A percentile compares a stretch with the other conserved stretches of the same genome.
These are phyloP conservation scores for Nudaria mundana DNA, from an alignment of 2,888 invertebrate species.

Conservation along the genomic window DNA sequence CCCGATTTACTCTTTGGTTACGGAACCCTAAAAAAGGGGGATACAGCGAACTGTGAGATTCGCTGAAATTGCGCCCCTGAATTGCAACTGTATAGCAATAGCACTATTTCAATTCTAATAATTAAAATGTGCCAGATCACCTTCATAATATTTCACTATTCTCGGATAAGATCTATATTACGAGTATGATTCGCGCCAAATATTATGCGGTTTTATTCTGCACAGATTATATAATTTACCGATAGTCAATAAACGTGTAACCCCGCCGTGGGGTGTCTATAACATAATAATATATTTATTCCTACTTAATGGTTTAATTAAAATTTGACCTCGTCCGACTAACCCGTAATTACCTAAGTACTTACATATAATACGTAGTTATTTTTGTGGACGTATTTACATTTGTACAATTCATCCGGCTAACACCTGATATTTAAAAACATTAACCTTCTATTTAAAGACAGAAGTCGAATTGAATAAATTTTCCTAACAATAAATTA, in stretches of 20 bases:
- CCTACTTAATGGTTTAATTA: conserved; percentile 48
- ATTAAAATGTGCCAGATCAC: no score
- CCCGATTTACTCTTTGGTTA: no score
- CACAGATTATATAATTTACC: conserved; percentile 3
- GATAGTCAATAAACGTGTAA: conserved; percentile 15
- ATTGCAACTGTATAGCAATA: no score
- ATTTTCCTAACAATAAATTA: not conserved
- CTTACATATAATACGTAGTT: conserved; percentile 16
- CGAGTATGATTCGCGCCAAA: no score
- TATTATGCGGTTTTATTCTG: conserved; percentile 12
- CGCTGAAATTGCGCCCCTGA: no score
- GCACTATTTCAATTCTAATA: no score
- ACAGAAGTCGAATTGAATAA: no score
- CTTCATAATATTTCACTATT: no score
- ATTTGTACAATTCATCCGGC: conserved; percentile 39
- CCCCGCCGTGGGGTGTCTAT: conserved; percentile 30
- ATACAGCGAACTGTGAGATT: no score
- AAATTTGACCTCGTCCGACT: conserved; percentile 42
- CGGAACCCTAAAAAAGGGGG: no score
- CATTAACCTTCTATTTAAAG: conserved; percentile 34
- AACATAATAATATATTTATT: conserved; percentile 28
- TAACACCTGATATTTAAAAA: conserved; percentile 32
- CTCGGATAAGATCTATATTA: no score
- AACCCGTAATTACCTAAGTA: conserved; percentile 32
- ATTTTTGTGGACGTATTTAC: conserved; percentile 31